Percentiles rank a stretch among this genome's conserved stretches.
Conservation (phyloP, 1,140 invertebrate species). For the Drosophila takahashii region DNA sequence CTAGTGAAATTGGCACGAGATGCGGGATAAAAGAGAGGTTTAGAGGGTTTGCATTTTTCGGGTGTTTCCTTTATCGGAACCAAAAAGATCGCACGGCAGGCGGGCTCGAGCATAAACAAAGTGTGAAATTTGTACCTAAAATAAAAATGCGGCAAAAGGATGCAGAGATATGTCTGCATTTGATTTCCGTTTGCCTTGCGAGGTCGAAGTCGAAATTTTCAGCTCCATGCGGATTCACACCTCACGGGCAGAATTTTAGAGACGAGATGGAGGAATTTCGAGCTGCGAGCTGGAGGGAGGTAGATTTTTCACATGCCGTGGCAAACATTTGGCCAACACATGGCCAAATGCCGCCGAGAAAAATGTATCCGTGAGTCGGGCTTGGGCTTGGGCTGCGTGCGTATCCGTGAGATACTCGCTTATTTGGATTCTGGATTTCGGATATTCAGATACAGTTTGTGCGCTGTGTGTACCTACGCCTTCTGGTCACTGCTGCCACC, state of each 20-base stretch:
- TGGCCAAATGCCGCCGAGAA: slow-evolving; percentile 36
- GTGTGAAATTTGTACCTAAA: slow-evolving; percentile 81
- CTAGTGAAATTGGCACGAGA: slow-evolving; percentile 28
- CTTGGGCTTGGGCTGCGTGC: slow-evolving; percentile 6
- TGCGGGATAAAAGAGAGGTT: not conserved
- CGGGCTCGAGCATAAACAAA: slow-evolving; percentile 65
- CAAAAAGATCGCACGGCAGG: slow-evolving; percentile 52
- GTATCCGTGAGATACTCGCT: slow-evolving; percentile 61
- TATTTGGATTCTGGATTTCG: not conserved
- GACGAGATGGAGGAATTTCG: not conserved
- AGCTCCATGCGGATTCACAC: slow-evolving; percentile 55
- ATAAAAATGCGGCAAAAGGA: slow-evolving; percentile 73
- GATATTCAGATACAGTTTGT: slow-evolving; percentile 21
- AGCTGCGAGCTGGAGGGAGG: slow-evolving; percentile 7
- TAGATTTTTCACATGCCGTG: slow-evolving; percentile 80
- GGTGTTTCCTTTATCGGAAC: not conserved
- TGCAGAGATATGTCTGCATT: slow-evolving; percentile 67
- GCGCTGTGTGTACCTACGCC: slow-evolving; percentile 66
- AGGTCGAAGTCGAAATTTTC: slow-evolving; percentile 34
- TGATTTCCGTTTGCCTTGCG: slow-evolving; percentile 70
- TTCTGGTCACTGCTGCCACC: slow-evolving; percentile 71
- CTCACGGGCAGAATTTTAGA: slow-evolving; percentile 21
- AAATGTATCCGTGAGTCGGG: slow-evolving; percentile 38
- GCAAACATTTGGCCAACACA: slow-evolving; percentile 82
- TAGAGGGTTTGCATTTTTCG: too few relatives aligned